Percentiles rank a stretch among this genome's conserved stretches.
Conservation (phyloP, 1,140 invertebrate genomes). For the Drosophila arawakana region DNA sequence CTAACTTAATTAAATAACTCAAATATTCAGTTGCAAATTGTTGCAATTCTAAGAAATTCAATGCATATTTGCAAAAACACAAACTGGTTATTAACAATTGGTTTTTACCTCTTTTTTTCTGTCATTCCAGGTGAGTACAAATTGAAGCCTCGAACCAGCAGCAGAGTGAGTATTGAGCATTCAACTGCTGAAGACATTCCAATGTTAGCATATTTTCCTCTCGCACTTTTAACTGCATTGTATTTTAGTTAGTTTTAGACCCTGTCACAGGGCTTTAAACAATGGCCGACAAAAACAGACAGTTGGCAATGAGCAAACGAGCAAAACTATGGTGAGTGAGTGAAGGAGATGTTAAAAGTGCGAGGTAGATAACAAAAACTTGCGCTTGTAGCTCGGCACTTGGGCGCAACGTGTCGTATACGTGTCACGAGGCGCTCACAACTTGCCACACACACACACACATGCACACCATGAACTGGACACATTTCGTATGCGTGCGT, state of each 20-base stretch:
- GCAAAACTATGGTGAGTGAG: conserved; percentile 2
- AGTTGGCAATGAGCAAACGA: neutral
- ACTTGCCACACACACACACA: conserved; percentile 22
- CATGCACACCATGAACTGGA: conserved; percentile 29
- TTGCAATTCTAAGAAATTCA: conserved; percentile 2
- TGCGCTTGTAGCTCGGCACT: conserved; percentile 38
- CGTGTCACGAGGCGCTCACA: conserved; percentile 39
- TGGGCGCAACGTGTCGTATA: conserved; percentile 43
- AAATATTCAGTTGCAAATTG: neutral
- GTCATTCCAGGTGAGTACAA: conserved; percentile 63
- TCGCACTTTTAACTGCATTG: neutral
- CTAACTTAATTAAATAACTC: conserved; percentile 1
- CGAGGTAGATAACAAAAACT: conserved; percentile 15
- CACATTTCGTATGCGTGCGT: conserved; percentile 70
- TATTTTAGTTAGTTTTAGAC: conserved; percentile 47
- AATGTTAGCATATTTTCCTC: conserved; percentile 1
- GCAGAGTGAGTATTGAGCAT: neutral
- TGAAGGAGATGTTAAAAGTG: neutral
- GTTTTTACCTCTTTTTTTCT: conserved; percentile 25
- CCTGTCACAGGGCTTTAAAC: conserved; percentile 58
- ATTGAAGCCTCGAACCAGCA: conserved; percentile 2
- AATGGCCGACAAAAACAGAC: conserved; percentile 31
- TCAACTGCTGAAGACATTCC: neutral
- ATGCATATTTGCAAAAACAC: conserved; percentile 18
- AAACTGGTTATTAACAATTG: conserved; percentile 25